Evolutionary conservation across 53 echinoderm and acorn worm species (phyloP).

Genomic region (Temnopleurus reevesii): DNA sequence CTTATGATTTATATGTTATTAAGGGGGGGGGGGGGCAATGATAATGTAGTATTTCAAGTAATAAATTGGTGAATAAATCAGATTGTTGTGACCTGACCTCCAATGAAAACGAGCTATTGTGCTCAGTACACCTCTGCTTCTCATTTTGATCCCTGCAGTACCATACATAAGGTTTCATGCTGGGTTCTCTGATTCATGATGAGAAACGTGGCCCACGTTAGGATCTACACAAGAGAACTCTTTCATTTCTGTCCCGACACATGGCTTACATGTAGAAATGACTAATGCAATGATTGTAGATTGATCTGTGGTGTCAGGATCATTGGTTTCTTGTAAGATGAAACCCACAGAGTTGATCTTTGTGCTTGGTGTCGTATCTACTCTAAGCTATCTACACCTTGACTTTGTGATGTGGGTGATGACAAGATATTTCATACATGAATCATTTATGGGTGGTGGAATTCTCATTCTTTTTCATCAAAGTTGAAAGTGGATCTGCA

Average conservation of each 20-base stretch:
- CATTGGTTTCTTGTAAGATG: not conserved
- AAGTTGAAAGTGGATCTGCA: too few species aligned
- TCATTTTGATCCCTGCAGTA: not conserved
- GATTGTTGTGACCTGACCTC: conserved; percentile 10
- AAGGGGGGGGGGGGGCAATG: too few species aligned
- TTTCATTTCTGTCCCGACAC: conserved; percentile 1
- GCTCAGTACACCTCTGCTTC: not conserved
- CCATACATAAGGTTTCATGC: not conserved
- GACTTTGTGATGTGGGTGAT: not conserved
- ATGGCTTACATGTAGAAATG: not conserved
- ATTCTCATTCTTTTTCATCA: too few species aligned
- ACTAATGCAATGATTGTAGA: not conserved
- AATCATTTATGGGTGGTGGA: too few species aligned
- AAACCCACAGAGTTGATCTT: conserved; percentile 20
- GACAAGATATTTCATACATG: too few species aligned
- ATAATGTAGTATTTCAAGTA: too few species aligned
- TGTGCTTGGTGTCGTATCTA: not conserved
- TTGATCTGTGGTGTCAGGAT: conserved; percentile 1
- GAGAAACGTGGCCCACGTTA: not conserved
- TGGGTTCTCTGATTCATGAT: conserved; percentile 2
- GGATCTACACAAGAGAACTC: not conserved
- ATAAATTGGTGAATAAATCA: too few species aligned
- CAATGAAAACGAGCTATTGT: not conserved
- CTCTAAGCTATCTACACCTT: not conserved
- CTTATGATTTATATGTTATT: too few species aligned